Evolutionary conservation across 2,797 vertebrate genomes (phyloP), one percentile per base, ranked within the genome.

Genomic region (Oreochromis mossambicus): DNA sequence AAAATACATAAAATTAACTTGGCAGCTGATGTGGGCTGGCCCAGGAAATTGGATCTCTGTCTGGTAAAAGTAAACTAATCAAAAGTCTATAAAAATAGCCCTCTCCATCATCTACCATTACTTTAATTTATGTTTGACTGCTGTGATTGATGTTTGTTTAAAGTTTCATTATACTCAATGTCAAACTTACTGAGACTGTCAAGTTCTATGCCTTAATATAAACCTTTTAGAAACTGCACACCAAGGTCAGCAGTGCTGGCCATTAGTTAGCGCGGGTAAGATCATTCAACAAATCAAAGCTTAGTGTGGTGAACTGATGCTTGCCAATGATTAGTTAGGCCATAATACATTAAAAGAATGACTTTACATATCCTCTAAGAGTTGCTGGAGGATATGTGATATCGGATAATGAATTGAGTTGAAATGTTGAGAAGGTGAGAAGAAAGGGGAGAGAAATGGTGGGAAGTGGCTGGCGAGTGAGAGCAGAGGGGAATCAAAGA

Each of bases 401-500:
- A 83, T 66, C 10, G 17, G 15, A 77, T 85, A 89, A 92, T 90
- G 75, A 92, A 85, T 63, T 85, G 58, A 80, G 73, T 14, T 81
- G 82, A 86, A 80, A 78, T 80, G 83, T 75, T 83, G 34, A 85
- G 79, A 84, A 26, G 76, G 21, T 46, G 38, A 81, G n/a, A 54
- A 61, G 75, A 86, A 43, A 54, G 77, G 58, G 80, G 17, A 73
- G 73, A 48, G 17, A 77, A 66, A 82, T 56, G 50, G 63, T 63
- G 78, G 61, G 55, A 50, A 73, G 63, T 58, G 77, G 51, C 24
- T 68, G 77, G 26, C 19, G 34, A 58, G 61, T 3, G 75, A 82
- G 78, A 56, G 46, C 58, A 76, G 79, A 79, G 58, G 68, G 41
- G 61, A 81, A 82, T 85, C 77, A 82, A 87, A 91, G 78, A 36